Evolutionary conservation across 2,888 invertebrate genomes (phyloP).

Genomic region (Aricia artaxerxes): DNA sequence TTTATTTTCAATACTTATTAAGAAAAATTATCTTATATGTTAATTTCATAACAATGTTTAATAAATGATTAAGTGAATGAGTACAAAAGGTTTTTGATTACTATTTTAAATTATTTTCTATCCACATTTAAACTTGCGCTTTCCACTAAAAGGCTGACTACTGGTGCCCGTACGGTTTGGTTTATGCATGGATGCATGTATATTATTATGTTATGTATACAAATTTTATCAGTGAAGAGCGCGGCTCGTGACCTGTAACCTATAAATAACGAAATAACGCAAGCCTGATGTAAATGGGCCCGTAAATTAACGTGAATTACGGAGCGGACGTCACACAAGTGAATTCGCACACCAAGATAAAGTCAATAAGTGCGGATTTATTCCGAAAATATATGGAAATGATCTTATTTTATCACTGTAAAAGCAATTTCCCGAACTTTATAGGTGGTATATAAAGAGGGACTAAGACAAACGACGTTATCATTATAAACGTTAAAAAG

Average conservation of each 20-base stretch:
- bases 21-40: too few species aligned
- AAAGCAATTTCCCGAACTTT: background rate
- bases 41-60: too few species aligned
- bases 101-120: too few species aligned
- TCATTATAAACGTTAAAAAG: too few species aligned
- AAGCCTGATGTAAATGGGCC: slow-evolving; percentile 25
- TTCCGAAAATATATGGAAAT: background rate
- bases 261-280: slow-evolving; percentile 29
- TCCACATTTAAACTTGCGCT: too few species aligned
- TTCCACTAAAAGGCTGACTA: too few species aligned
- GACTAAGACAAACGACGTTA: too few species aligned
- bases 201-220: background rate
- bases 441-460: background rate
- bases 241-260: background rate
- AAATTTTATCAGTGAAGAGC: slow-evolving; percentile 19
- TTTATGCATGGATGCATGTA: too few species aligned
- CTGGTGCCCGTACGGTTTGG: too few species aligned
- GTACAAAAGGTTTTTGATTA: too few species aligned
- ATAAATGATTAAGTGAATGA: too few species aligned
- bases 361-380: slow-evolving; percentile 13
- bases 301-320: slow-evolving; percentile 29
- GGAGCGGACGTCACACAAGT: slow-evolving; percentile 25
- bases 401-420: background rate
- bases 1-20: too few species aligned
- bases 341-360: slow-evolving; percentile 19